Evolutionary conservation across 2,113 vertebrate genomes (phyloP).

Genomic region (Kobus ellipsiprymnus): DNA sequence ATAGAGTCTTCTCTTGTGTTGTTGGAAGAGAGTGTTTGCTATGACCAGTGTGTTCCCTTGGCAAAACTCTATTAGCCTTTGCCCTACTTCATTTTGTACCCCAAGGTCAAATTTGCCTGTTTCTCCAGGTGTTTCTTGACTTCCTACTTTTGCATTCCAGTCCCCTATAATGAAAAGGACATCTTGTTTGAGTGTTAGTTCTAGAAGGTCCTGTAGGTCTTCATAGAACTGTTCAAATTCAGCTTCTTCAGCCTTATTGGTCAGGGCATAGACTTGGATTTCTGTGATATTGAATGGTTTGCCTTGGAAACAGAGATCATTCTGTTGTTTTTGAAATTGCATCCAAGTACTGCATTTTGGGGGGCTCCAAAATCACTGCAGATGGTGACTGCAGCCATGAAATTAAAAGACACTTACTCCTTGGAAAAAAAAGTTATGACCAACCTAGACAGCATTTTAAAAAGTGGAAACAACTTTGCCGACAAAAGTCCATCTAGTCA

Average conservation of each 20-base stretch:
- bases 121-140: background rate
- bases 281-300: background rate
- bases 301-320: no score
- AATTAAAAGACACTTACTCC: background rate
- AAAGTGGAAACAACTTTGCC: background rate
- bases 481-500: background rate
- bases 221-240: background rate
- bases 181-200: background rate
- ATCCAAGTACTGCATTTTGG: background rate
- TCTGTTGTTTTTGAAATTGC: background rate
- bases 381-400: background rate
- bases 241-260: background rate
- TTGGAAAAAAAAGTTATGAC: background rate
- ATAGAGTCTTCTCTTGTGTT: background rate
- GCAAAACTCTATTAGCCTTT: background rate
- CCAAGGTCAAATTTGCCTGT: background rate
- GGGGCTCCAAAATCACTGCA: background rate
- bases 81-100: background rate
- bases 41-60: background rate
- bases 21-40: background rate
- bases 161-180: background rate
- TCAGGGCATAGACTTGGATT: background rate
- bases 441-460: background rate
- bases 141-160: background rate
- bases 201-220: background rate